phyloP scores from a whole-genome alignment of 2,113 vertebrate genomes.

The Psammodynastes pulverulentus region DNA sequence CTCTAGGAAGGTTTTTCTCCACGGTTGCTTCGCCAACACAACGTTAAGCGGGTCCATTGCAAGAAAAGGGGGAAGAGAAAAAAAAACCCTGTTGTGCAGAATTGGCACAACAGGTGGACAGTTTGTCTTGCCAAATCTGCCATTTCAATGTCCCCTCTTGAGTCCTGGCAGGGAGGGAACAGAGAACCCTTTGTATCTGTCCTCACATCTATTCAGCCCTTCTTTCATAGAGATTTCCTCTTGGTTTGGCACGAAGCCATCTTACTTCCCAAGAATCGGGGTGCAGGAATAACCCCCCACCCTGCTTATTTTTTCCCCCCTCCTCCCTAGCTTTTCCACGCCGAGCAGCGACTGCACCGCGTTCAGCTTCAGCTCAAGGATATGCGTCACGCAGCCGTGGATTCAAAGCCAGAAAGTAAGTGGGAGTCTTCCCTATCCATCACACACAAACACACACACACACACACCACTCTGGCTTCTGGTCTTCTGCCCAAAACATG shows the following conservation, averaged over 20 bases:
- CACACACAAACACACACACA: too few species aligned
- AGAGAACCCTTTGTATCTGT: not conserved
- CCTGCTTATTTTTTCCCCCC: constrained; percentile 44
- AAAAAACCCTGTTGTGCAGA: not conserved
- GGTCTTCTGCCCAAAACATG: constrained; percentile 12
- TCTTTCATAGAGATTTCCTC: not conserved
- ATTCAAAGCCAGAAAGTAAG: constrained; percentile 96
- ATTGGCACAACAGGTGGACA: not conserved
- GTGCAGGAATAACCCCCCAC: constrained; percentile 15
- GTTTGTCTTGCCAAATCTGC: not conserved
- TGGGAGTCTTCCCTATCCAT: constrained; percentile 34
- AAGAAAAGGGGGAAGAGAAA: not conserved
- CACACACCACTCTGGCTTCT: not conserved
- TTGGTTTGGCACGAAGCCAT: not conserved
- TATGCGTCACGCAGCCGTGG: constrained; percentile 84
- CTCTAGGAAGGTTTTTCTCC: not conserved
- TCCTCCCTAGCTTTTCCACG: constrained; percentile 81
- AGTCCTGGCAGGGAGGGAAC: not conserved
- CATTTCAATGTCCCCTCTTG: constrained; percentile 1
- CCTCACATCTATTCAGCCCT: not conserved
- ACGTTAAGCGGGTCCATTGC: constrained; percentile 13
- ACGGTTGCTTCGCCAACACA: not conserved
- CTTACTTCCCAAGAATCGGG: constrained; percentile 38
- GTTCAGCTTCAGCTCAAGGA: constrained; percentile 88
- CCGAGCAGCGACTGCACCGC: constrained; percentile 88